Evolutionary conservation across 2,888 invertebrate genomes (phyloP).

Genomic region (Scelioninae gen. 1): DNA sequence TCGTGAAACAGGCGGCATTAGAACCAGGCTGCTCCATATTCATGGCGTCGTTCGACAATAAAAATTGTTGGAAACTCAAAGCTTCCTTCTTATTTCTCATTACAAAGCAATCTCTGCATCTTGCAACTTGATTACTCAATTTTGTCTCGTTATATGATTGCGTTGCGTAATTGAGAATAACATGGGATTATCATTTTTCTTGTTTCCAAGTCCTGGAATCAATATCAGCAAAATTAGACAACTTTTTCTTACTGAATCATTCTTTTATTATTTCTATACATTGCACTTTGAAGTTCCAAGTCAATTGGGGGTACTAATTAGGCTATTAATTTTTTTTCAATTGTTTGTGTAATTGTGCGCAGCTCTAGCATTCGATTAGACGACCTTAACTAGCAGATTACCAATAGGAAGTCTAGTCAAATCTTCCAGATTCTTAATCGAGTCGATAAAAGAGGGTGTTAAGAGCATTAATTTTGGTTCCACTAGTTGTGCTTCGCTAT

Average conservation of each 20-base stretch:
- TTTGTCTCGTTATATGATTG: slow-evolving; percentile 34
- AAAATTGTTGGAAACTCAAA: slow-evolving; percentile 71
- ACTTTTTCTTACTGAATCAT: too few species aligned
- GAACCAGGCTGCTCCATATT: slow-evolving; percentile 78
- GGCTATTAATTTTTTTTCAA: slow-evolving; percentile 1
- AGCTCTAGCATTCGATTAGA: slow-evolving; percentile 25
- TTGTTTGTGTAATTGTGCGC: slow-evolving; percentile 11
- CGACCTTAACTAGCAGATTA: slow-evolving; percentile 26
- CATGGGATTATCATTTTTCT: neutral
- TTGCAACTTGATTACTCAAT: slow-evolving; percentile 54
- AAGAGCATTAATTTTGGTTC: slow-evolving; percentile 23
- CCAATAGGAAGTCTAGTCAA: slow-evolving; percentile 23
- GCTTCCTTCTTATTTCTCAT: slow-evolving; percentile 68
- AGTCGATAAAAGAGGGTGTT: slow-evolving; percentile 38
- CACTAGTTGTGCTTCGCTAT: slow-evolving; percentile 39
- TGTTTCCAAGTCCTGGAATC: too few species aligned
- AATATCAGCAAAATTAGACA: too few species aligned
- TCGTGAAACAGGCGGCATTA: slow-evolving; percentile 80
- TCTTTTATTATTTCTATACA: neutral
- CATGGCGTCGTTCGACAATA: slow-evolving; percentile 77
- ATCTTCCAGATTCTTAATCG: slow-evolving; percentile 58
- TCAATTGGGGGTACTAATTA: neutral
- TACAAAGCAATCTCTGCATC: slow-evolving; percentile 66
- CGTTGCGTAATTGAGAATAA: slow-evolving; percentile 12
- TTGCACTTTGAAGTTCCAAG: too few species aligned